phyloP scores from a whole-genome alignment of 2,797 vertebrate species.

The Macropodus opercularis region DNA sequence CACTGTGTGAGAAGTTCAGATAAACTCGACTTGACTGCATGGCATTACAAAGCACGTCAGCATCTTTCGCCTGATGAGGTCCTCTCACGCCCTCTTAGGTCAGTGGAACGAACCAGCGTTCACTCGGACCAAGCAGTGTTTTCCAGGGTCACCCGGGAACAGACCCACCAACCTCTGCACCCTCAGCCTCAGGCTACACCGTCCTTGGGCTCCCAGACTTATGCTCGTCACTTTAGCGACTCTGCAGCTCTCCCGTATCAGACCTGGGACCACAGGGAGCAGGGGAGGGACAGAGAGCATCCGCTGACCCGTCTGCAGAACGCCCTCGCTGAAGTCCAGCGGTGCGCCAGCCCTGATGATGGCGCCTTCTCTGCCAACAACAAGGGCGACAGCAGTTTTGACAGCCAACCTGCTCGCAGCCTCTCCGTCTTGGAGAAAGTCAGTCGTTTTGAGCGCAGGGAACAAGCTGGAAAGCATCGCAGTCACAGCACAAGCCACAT shows the following conservation, averaged over 20 bases:
- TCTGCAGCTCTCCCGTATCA: slow-evolving; percentile 27
- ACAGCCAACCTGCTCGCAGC: slow-evolving; percentile 67
- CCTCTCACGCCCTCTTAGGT: slow-evolving; percentile 34
- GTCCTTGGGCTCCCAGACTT: slow-evolving; percentile 48
- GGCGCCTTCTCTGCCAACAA: slow-evolving; percentile 49
- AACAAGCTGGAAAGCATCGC: slow-evolving; percentile 77
- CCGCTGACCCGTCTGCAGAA: slow-evolving; percentile 80
- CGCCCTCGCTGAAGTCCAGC: slow-evolving; percentile 82
- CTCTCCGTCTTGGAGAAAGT: slow-evolving; percentile 94
- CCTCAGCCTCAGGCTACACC: slow-evolving; percentile 52
- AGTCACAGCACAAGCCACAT: slow-evolving; percentile 63
- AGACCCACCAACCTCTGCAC: slow-evolving; percentile 38
- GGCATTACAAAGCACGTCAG: background rate
- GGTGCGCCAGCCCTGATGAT: slow-evolving; percentile 57
- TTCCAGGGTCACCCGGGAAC: slow-evolving; percentile 66
- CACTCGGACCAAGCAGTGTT: slow-evolving; percentile 54
- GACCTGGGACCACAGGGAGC: slow-evolving; percentile 49
- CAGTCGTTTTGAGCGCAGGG: slow-evolving; percentile 88
- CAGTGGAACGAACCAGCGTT: slow-evolving; percentile 48
- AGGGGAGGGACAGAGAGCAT: slow-evolving; percentile 73
- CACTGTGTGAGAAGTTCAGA: background rate
- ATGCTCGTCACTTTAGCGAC: slow-evolving; percentile 66
- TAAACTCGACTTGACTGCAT: background rate
- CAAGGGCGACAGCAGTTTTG: slow-evolving; percentile 53
- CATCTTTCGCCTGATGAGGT: background rate